Conservation (phyloP, 1,140 invertebrate genomes). For the Pogonomyrmex barbatus region DNA sequence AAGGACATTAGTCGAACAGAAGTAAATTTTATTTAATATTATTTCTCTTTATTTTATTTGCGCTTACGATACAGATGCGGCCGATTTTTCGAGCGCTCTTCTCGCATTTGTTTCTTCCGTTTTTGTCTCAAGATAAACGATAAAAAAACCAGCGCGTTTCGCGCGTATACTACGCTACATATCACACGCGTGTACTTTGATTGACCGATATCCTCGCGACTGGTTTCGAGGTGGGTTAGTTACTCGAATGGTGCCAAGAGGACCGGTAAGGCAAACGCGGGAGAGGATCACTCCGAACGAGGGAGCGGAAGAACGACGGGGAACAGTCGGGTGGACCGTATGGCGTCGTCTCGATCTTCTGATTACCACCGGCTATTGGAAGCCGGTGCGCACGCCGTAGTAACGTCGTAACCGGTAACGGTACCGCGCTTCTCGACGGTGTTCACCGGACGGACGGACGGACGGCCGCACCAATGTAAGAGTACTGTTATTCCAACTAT, state of each 20-base stretch:
- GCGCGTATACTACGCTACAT: neutral
- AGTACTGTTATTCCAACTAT: constrained; percentile 84
- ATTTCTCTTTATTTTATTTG: neutral
- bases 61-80: neutral
- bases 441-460: constrained; percentile 72
- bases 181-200: neutral
- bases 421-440: constrained; percentile 78
- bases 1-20: too few species aligned
- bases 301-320: constrained; percentile 2
- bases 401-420: constrained; percentile 81
- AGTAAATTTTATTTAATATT: neutral
- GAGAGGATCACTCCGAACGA: neutral
- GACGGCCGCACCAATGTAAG: constrained; percentile 75
- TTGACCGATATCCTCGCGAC: constrained; percentile 39
- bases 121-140: neutral
- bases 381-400: constrained; percentile 50
- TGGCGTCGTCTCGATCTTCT: constrained; percentile 36
- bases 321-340: constrained; percentile 28
- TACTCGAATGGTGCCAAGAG: constrained; percentile 16
- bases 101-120: neutral
- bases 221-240: constrained; percentile 26
- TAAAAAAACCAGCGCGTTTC: neutral
- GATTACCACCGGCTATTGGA: constrained; percentile 55
- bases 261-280: neutral
- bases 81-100: neutral